phyloP scores from a whole-genome alignment of 2,888 invertebrate genomes.

The Teleogryllus oceanicus region DNA sequence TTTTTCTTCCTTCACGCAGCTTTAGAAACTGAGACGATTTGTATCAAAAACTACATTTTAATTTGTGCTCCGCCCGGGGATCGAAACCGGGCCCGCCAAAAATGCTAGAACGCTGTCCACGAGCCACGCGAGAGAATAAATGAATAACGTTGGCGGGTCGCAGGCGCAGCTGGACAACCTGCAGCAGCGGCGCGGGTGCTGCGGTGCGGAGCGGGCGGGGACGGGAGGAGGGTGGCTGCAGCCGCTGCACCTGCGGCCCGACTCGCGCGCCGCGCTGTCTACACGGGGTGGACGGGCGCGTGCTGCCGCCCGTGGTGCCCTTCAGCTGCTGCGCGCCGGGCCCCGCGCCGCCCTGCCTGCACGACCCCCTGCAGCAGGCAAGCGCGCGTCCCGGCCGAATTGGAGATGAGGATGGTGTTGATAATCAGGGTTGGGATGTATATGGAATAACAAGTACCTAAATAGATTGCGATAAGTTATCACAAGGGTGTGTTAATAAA shows the following conservation, averaged over 20 bases:
- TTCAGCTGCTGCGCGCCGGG: constrained; percentile 60
- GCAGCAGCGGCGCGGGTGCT: background rate
- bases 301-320: constrained; percentile 54
- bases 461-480: too few relatives aligned
- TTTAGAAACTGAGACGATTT: too few relatives aligned
- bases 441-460: too few relatives aligned
- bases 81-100: background rate
- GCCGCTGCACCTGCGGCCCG: background rate
- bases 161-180: background rate
- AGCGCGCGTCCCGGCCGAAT: too few relatives aligned
- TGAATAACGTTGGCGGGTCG: too few relatives aligned
- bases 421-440: too few relatives aligned
- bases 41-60: background rate
- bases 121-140: background rate
- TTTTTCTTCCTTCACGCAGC: too few relatives aligned
- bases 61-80: background rate
- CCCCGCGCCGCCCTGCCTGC: constrained; percentile 59
- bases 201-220: background rate
- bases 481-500: too few relatives aligned
- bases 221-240: background rate
- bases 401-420: too few relatives aligned
- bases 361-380: constrained; percentile 57
- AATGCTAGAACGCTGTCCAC: background rate
- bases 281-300: constrained; percentile 51
- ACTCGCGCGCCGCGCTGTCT: constrained; percentile 24